Percentiles rank a stretch among this genome's conserved stretches.
These are phyloP conservation scores for Anniella stebbinsi DNA, from an alignment of 2,797 vertebrate species.

Conservation along the genomic window DNA sequence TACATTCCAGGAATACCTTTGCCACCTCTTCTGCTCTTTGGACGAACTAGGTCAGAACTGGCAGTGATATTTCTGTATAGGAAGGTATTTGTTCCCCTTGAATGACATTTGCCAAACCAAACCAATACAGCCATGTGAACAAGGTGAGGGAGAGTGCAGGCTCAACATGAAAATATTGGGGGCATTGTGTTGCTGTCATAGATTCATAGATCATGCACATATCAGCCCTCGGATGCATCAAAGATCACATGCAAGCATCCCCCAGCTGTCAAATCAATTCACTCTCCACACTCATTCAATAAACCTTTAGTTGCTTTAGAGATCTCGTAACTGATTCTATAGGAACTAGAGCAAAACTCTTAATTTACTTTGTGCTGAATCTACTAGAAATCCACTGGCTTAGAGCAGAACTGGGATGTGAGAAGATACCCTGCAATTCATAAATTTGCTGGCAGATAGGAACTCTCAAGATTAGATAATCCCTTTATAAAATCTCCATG, in stretches of 20 bases:
- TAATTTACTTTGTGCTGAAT: not conserved
- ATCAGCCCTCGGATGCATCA: not conserved
- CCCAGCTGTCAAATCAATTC: not conserved
- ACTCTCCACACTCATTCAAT: not conserved
- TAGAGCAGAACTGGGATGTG: not conserved
- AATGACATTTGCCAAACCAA: not conserved
- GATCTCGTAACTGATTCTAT: not conserved
- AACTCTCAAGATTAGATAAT: not conserved
- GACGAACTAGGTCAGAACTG: not conserved
- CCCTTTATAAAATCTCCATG: not conserved
- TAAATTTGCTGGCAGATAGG: not conserved
- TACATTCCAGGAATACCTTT: not conserved
- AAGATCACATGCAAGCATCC: not conserved
- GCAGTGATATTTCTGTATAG: too few relatives aligned
- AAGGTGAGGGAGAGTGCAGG: not conserved
- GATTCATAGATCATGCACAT: not conserved
- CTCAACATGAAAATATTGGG: not conserved
- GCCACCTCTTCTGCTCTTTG: not conserved
- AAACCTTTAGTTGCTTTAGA: not conserved
- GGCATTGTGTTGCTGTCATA: not conserved
- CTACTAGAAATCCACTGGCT: not conserved
- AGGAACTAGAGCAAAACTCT: not conserved
- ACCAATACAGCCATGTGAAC: not conserved
- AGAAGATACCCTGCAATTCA: not conserved
- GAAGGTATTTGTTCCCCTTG: not conserved